phyloP scores from a whole-genome alignment of 2,888 invertebrate species.

The Bugula neritina region DNA sequence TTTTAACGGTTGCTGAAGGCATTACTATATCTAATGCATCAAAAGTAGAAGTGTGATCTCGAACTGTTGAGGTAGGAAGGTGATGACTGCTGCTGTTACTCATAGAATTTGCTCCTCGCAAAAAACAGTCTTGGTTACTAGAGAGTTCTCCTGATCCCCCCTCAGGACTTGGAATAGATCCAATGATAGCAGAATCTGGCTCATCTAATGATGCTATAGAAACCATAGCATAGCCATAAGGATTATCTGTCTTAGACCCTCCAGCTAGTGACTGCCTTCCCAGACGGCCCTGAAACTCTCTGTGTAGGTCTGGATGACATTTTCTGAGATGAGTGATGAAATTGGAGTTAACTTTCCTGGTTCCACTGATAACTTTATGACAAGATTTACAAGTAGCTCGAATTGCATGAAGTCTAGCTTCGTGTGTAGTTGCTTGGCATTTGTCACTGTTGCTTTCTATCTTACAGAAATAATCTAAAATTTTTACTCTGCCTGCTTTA shows the following conservation, averaged over 20 bases:
- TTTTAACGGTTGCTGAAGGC: background rate
- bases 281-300: background rate
- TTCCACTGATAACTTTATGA: conserved; percentile 19
- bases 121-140: background rate
- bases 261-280: background rate
- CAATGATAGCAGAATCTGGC: background rate
- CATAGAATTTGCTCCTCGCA: background rate
- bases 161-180: background rate
- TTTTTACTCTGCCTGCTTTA: conserved; percentile 5
- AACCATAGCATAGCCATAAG: background rate
- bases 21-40: background rate
- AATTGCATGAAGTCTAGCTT: background rate
- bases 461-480: conserved; percentile 1
- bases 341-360: background rate
- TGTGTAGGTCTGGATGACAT: background rate
- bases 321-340: background rate
- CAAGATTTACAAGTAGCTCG: conserved; percentile 8
- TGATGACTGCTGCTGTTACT: too few species aligned
- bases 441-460: conserved; percentile 2
- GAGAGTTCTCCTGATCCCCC: background rate
- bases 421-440: background rate
- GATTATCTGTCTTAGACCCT: background rate
- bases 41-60: background rate
- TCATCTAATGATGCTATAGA: conserved; percentile 11
- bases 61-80: conserved; percentile 3